Evolutionary conservation across 2,113 vertebrate genomes (phyloP).

Genomic region (Psittacus erithacus): DNA sequence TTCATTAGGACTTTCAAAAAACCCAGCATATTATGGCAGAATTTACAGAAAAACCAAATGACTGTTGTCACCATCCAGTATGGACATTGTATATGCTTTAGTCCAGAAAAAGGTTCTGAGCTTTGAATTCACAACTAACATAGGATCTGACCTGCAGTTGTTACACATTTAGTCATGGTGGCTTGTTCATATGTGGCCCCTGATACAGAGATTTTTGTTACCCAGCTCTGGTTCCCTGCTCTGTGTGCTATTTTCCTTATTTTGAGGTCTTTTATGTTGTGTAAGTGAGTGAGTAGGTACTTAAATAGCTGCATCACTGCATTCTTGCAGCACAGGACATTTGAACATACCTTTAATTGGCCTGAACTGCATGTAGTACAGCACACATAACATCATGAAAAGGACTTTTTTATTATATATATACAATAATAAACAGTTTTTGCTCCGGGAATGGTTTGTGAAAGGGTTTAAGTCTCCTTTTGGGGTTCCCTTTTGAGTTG

Average conservation of each 20-base stretch:
- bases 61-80: neutral
- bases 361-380: neutral
- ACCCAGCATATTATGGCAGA: neutral
- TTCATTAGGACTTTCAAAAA: neutral
- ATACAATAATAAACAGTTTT: neutral
- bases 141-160: neutral
- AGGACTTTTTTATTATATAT: neutral
- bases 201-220: neutral
- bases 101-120: neutral
- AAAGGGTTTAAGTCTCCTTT: neutral
- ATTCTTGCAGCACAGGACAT: neutral
- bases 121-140: neutral
- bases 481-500: neutral
- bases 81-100: accelerated
- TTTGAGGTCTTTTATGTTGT: neutral
- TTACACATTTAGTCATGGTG: accelerated
- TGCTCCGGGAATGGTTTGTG: neutral
- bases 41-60: neutral
- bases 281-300: neutral
- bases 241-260: accelerated
- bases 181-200: accelerated
- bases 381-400: neutral
- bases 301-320: neutral
- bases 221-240: neutral
- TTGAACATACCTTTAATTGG: neutral